Evolutionary conservation across 2,113 vertebrate species (phyloP), one percentile per base, ranked within the genome.

Genomic region (Carassius auratus): DNA sequence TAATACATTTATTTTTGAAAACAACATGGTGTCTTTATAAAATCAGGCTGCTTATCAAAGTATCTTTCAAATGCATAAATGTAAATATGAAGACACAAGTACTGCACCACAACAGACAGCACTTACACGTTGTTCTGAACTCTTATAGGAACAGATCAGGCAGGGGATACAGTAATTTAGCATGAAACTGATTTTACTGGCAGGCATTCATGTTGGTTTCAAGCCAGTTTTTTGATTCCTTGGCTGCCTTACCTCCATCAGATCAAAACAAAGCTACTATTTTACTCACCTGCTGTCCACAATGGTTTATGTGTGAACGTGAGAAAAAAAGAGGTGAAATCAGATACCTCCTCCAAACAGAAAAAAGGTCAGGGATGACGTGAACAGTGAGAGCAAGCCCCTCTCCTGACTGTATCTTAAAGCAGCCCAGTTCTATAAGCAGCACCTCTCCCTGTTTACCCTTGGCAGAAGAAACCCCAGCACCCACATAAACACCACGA

Each of bases 331-430:
- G 73, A 90, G 88, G 68, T 91, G 92, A 95, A 95, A 94, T 92
- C 85, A 92, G 93, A 95, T 93, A 92, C 92, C 90, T 93, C 95
- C 19, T 92, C 91, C 90, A 95, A 95, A 95, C 94, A 95, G 91
- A 86, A 93, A 91, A 94, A 94, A 93, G 93, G 92, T 94, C 93
- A 93, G 91, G 90, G 91, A 93, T 95, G 95, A 95, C 93, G 95
- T 92, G 92, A 86, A 87, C 81, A 87, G 91, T 87, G 84, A 89
- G 88, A 89, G 83, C 74, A 86, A 26, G 89, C 86, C 87, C 92
- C 91, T 90, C 87, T 90, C 78, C 88, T 89, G 88, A 92, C 93
- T 87, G 87, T 91, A 92, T 91, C 90, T 89, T 91, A 92, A 92
- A 93, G 92, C 91, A 86, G 86, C 83, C 76, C 85, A 85, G 84